Evolutionary conservation across 2,113 vertebrate genomes (phyloP).

Genomic region (Cyprinodon variegatus): DNA sequence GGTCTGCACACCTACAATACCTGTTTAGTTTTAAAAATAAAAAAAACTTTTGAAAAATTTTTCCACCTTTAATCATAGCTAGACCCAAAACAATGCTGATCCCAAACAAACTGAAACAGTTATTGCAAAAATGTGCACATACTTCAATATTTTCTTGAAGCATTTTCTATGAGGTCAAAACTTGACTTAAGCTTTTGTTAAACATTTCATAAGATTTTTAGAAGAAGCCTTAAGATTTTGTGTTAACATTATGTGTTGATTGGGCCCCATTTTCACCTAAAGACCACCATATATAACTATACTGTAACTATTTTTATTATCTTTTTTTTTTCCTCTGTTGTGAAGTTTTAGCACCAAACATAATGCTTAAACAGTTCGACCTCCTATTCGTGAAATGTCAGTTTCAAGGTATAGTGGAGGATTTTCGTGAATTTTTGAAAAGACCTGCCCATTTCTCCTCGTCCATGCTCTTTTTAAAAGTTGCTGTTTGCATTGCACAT

Average conservation of each 20-base stretch:
- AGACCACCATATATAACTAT: too few species aligned
- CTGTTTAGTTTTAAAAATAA: not conserved
- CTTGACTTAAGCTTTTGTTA: not conserved
- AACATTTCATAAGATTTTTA: not conserved
- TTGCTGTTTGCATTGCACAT: too few species aligned
- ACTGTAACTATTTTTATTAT: too few species aligned
- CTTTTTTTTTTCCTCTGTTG: too few species aligned
- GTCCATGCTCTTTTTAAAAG: too few species aligned
- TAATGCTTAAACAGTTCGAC: too few species aligned
- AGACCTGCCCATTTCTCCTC: too few species aligned
- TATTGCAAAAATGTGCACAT: not conserved
- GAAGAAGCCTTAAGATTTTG: not conserved
- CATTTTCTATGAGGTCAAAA: not conserved
- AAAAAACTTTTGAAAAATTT: not conserved
- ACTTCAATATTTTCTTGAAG: not conserved
- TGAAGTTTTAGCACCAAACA: too few species aligned
- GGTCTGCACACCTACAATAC: not conserved
- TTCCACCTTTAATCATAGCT: not conserved
- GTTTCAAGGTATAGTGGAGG: too few species aligned
- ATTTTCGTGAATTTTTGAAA: too few species aligned
- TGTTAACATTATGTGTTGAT: not conserved
- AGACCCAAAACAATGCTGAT: not conserved
- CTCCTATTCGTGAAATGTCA: too few species aligned
- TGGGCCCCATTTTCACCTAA: not conserved
- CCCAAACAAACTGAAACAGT: not conserved